A percentile compares a stretch with the other conserved stretches of the same genome.
Evolutionary conservation across 2,113 vertebrate genomes (phyloP).

Genomic region (Sisor rabdophorus): DNA sequence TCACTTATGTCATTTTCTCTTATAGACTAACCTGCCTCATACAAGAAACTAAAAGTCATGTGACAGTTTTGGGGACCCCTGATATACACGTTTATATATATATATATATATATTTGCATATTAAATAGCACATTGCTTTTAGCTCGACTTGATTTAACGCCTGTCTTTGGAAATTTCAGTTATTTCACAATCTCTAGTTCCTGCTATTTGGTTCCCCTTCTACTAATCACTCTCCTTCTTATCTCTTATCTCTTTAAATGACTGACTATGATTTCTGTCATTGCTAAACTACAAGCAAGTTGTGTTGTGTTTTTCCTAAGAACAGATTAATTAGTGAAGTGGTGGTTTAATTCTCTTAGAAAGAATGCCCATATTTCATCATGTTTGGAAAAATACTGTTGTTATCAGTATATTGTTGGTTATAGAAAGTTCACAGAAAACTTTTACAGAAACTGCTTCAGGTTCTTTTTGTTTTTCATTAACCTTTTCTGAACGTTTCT

Average conservation of each 20-base stretch:
- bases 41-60: too few relatives aligned
- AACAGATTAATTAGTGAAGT: not conserved
- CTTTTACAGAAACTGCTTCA: not conserved
- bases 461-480: not conserved
- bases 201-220: too few relatives aligned
- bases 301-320: not conserved
- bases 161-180: too few relatives aligned
- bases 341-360: not conserved
- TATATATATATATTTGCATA: too few relatives aligned
- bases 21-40: too few relatives aligned
- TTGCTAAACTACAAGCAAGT: not conserved
- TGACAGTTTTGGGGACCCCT: too few relatives aligned
- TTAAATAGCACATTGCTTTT: too few relatives aligned
- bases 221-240: not conserved
- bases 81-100: too few relatives aligned
- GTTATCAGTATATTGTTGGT: conserved; percentile 4
- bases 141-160: too few relatives aligned
- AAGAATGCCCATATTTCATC: conserved; percentile 4
- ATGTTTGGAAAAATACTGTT: conserved; percentile 3
- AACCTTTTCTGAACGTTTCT: not conserved
- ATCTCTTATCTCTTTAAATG: not conserved
- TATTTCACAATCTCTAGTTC: too few relatives aligned
- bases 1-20: too few relatives aligned
- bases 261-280: too few relatives aligned
- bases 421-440: not conserved